Base-by-base conservation (phyloP, 2,113 vertebrate genomes). In the Podiceps cristatus region DNA sequence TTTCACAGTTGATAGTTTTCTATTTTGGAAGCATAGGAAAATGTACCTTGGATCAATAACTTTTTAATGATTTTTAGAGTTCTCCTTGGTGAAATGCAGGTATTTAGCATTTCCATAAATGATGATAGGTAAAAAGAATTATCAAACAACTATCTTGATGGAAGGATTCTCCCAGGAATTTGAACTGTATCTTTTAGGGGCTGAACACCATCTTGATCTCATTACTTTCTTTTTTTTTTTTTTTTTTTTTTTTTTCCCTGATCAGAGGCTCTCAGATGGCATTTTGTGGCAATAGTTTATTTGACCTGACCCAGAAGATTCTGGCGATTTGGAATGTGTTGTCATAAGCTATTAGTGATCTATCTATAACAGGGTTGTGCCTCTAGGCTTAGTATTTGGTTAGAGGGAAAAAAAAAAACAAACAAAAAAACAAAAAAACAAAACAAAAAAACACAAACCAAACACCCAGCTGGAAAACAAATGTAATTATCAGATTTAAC, bases 281-380 rank as follows among this genome's bases (percentile, higher is more conserved):
- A 77, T 73, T 90, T 91, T 95, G 88, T 95, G 74, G 59, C 85
- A 96, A 45, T 90, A 93, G 92, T 96, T 97, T 96, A 84, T 95
- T 97, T 97, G 92, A 97, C 93, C 95, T 55, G 82, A 93, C 95
- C 92, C 55, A 95, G 47, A 88, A 92, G 92, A 96, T 90, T 93
- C 92, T 93, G 78, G 28, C 81, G 77, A 86, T 88, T 93, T 93
- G 78, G 50, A 85, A 80, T 80, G 82, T 67, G 85, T 96, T 96
- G 82, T 96, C 92, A 80, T 88, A 93, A 93, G 55, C 82, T 90
- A 94, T 96, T 96, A 95, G 81, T 33, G 53, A 25, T 94, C 66
- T 58, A 66, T 69, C 59, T 89, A 1, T 62, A 86, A 58, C 16
- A 76, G 29, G 53, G 13, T 42, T 86, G 28, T 88, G 62, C 71